Percentiles rank a stretch among this genome's conserved stretches.
phyloP scores from a whole-genome alignment of 1,140 invertebrate species.

The Drosophila fuyamai region DNA sequence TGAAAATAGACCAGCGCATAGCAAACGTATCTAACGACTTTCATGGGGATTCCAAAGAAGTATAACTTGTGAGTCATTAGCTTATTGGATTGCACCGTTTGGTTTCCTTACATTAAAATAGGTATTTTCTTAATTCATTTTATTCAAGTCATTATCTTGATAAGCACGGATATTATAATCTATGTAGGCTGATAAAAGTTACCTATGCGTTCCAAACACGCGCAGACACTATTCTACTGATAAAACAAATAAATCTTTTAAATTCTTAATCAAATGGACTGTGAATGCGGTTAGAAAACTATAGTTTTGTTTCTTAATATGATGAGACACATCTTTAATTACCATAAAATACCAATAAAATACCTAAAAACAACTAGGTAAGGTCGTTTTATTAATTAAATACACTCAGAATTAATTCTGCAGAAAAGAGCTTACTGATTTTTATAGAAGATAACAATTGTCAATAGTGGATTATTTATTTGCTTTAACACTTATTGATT shows the following conservation, averaged over 20 bases:
- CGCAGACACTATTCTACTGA: constrained; percentile 13
- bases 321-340: too few relatives aligned
- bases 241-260: constrained; percentile 5
- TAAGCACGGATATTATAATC: neutral
- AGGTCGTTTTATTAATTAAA: neutral
- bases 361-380: too few relatives aligned
- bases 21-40: neutral
- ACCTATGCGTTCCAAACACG: constrained; percentile 7
- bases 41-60: constrained; percentile 4
- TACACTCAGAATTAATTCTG: neutral
- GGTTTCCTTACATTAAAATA: neutral
- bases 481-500: neutral
- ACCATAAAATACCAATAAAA: too few relatives aligned
- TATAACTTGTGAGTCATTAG: constrained; percentile 9
- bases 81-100: neutral
- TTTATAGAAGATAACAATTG: neutral
- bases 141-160: neutral
- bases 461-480: neutral
- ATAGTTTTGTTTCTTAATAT: neutral
- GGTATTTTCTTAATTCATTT: neutral
- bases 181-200: constrained; percentile 13
- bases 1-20: constrained; percentile 2
- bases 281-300: neutral
- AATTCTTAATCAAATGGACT: too few relatives aligned
- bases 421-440: neutral